Conservation (phyloP, 2,113 vertebrate species). For the Columba janthina region DNA sequence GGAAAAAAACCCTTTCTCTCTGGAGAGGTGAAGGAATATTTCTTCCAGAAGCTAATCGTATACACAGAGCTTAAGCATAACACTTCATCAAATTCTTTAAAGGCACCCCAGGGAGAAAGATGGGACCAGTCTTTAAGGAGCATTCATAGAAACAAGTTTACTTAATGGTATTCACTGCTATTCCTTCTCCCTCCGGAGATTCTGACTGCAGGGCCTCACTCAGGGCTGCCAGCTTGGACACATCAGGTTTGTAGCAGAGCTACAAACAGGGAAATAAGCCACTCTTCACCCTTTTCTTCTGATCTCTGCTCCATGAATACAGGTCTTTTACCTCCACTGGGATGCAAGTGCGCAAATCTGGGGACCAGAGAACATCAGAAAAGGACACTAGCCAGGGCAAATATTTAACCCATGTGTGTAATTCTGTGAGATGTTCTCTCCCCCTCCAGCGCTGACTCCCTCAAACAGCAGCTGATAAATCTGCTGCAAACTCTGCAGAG, state of each 20-base stretch:
- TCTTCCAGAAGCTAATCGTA: background rate
- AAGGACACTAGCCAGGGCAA: background rate
- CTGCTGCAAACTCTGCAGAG: background rate
- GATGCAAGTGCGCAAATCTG: background rate
- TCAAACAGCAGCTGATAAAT: background rate
- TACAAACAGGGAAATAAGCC: background rate
- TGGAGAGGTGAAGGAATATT: background rate
- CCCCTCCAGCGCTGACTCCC: background rate
- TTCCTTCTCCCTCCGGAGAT: background rate
- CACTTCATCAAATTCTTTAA: background rate
- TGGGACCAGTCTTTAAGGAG: background rate
- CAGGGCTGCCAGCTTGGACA: background rate
- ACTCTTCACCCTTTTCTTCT: background rate
- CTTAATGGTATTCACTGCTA: background rate
- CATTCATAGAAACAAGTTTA: background rate
- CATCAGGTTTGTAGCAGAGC: background rate
- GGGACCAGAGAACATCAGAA: background rate
- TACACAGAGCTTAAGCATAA: background rate
- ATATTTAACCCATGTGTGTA: background rate
- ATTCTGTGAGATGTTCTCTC: background rate
- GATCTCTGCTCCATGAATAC: background rate
- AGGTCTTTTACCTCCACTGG: background rate
- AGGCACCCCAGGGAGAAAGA: background rate
- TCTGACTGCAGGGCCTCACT: background rate
- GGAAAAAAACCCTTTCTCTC: background rate